phyloP scores from a whole-genome alignment of 2,888 invertebrate genomes.

The Torymus auratus region DNA sequence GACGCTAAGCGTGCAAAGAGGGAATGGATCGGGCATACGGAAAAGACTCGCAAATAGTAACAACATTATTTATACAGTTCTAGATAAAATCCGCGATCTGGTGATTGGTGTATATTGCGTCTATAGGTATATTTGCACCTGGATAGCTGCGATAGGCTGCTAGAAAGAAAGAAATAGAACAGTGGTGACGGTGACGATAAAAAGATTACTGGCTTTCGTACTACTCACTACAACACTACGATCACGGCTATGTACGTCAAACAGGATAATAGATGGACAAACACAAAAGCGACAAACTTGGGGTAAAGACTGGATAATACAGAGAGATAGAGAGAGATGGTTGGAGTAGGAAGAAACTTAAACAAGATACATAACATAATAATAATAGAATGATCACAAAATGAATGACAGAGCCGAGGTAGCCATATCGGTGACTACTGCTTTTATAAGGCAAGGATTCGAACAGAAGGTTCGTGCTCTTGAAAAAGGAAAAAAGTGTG shows the following conservation, averaged over 20 bases:
- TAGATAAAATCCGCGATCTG: constrained; percentile 64
- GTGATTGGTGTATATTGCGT: constrained; percentile 74
- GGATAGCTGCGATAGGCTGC: constrained; percentile 77
- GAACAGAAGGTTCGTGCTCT: not conserved
- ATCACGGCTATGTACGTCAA: constrained; percentile 72
- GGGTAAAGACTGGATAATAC: constrained; percentile 49
- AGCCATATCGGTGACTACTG: constrained; percentile 47
- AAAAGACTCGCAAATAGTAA: constrained; percentile 52
- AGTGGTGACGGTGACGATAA: constrained; percentile 76
- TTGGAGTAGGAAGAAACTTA: constrained; percentile 45
- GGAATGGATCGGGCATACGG: constrained; percentile 62
- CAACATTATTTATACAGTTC: constrained; percentile 59
- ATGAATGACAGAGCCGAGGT: constrained; percentile 46
- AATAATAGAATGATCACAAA: constrained; percentile 49
- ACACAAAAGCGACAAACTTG: constrained; percentile 75
- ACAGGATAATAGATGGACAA: constrained; percentile 68
- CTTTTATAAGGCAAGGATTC: not conserved
- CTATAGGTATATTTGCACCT: constrained; percentile 75
- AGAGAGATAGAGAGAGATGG: constrained; percentile 49
- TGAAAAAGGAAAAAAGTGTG: not conserved
- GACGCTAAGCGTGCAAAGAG: constrained; percentile 29
- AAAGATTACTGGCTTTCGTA: constrained; percentile 74
- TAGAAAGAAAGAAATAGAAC: constrained; percentile 77
- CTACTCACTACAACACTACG: constrained; percentile 76
- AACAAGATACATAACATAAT: constrained; percentile 42